phyloP scores from a whole-genome alignment of 2,888 invertebrate species.

The Rutpela maculata region DNA sequence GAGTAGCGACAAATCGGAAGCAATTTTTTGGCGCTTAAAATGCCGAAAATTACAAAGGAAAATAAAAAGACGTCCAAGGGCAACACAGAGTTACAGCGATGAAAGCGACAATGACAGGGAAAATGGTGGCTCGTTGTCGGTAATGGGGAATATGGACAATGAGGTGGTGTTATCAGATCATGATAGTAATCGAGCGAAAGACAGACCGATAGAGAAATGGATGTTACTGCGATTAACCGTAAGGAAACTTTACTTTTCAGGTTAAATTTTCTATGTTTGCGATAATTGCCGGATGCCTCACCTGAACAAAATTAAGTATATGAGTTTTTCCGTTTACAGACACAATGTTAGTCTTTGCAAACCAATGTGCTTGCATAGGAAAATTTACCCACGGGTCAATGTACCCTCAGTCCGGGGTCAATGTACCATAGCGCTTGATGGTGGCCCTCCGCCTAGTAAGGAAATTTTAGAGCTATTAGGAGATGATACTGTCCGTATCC shows the following conservation, averaged over 20 bases:
- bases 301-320: background rate
- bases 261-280: too few relatives aligned
- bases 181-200: background rate
- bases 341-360: background rate
- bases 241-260: too few relatives aligned
- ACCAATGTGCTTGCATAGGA: background rate
- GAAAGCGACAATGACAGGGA: background rate
- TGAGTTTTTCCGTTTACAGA: background rate
- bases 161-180: background rate
- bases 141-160: background rate
- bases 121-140: background rate
- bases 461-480: too few relatives aligned
- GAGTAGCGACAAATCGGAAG: background rate
- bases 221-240: too few relatives aligned
- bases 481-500: background rate
- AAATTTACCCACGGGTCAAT: conserved; percentile 3
- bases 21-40: too few relatives aligned
- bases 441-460: background rate
- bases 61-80: background rate
- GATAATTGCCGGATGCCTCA: too few relatives aligned
- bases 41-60: background rate
- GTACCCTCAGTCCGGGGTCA: background rate
- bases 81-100: background rate
- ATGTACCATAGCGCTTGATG: background rate
- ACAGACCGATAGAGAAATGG: too few relatives aligned